phyloP scores from a whole-genome alignment of 2,113 vertebrate species.

The Clinocottus analis region DNA sequence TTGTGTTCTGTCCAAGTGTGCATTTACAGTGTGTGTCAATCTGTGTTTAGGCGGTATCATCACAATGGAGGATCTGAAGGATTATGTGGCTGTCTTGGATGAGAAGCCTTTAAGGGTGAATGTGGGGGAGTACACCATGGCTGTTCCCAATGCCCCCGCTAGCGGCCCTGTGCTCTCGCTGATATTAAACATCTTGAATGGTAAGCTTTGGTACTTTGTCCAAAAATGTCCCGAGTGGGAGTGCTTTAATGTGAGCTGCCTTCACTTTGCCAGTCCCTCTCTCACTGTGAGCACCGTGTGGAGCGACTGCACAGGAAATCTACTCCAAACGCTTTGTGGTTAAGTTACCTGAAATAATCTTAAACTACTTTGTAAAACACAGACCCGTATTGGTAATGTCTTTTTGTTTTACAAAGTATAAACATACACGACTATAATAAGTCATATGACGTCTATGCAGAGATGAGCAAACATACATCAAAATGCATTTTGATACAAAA shows the following conservation, averaged over 20 bases:
- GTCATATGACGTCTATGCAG: neutral
- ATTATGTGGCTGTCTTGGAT: conserved; percentile 85
- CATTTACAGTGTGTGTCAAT: conserved; percentile 49
- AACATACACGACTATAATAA: neutral
- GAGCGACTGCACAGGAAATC: conserved; percentile 29
- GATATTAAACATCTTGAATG: conserved; percentile 93
- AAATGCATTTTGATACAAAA: too few relatives aligned
- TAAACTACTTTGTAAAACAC: neutral
- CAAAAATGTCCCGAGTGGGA: conserved; percentile 63
- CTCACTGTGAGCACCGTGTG: conserved; percentile 24
- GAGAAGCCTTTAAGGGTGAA: conserved; percentile 83
- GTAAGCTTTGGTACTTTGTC: conserved; percentile 78
- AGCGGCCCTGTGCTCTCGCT: conserved; percentile 93
- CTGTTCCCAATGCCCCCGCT: conserved; percentile 86
- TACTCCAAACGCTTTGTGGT: conserved; percentile 22
- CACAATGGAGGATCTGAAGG: conserved; percentile 87
- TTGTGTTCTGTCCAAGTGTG: conserved; percentile 38
- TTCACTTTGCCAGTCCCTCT: conserved; percentile 39
- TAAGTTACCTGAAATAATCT: conserved; percentile 17
- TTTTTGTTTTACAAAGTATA: neutral
- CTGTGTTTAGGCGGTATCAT: conserved; percentile 90
- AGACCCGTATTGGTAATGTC: neutral
- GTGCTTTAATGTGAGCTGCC: conserved; percentile 47
- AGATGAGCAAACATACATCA: too few relatives aligned
- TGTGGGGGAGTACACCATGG: conserved; percentile 86